These are phyloP conservation scores for Lepidurus arcticus DNA, from an alignment of 1,140 invertebrate species.

Conservation along the genomic window DNA sequence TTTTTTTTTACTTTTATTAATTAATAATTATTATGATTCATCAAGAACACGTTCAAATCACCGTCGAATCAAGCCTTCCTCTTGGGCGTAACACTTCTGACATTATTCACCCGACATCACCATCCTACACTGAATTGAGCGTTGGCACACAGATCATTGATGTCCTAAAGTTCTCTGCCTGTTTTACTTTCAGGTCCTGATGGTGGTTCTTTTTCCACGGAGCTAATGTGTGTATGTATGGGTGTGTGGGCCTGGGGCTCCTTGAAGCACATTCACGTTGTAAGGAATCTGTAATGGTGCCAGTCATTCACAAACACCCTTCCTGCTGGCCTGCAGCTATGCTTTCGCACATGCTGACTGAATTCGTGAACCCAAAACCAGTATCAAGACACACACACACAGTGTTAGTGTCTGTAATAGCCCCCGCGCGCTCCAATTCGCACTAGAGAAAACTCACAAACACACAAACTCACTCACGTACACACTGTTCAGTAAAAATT, in stretches of 20 bases:
- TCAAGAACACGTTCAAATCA: no score
- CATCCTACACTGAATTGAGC: neutral
- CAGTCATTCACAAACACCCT: slow-evolving; percentile 21
- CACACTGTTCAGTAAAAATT: neutral
- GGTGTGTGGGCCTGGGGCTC: neutral
- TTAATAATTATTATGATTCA: no score
- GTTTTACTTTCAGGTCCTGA: neutral
- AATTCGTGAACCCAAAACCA: neutral
- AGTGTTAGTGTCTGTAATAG: neutral
- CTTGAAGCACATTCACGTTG: slow-evolving; percentile 1
- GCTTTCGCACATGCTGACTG: slow-evolving; percentile 17
- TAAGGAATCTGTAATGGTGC: slow-evolving; percentile 21
- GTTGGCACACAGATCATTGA: neutral
- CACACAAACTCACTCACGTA: neutral
- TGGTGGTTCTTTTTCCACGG: neutral
- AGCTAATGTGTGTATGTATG: slow-evolving; percentile 8
- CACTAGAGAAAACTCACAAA: neutral
- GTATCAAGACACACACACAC: neutral
- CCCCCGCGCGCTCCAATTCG: neutral
- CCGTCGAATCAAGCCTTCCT: no score
- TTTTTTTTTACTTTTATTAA: no score
- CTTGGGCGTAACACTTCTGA: no score
- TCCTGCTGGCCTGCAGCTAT: neutral
- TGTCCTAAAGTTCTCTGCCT: neutral
- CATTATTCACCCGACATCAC: neutral